phyloP scores from a whole-genome alignment of 2,113 vertebrate genomes.

The Nothobranchius kuhntae region DNA sequence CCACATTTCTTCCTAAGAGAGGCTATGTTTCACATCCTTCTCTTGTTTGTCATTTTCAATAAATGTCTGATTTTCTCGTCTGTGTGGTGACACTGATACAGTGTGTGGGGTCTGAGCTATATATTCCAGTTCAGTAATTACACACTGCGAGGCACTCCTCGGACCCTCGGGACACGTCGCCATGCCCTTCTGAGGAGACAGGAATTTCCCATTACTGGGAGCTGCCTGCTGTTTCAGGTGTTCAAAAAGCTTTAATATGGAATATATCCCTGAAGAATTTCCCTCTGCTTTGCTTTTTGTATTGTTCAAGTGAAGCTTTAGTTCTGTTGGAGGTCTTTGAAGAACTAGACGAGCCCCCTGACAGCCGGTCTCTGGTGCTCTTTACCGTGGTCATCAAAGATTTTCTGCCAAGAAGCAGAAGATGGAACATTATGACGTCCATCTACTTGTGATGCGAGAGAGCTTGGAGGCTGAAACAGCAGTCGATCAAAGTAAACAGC shows the following conservation, averaged over 20 bases:
- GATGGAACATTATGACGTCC: slow-evolving; percentile 26
- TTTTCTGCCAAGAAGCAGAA: slow-evolving; percentile 19
- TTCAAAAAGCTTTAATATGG: slow-evolving; percentile 34
- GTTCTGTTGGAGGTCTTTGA: slow-evolving; percentile 63
- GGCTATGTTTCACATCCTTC: slow-evolving; percentile 17
- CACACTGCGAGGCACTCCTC: slow-evolving; percentile 34
- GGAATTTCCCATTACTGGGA: slow-evolving; percentile 64
- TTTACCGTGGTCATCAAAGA: slow-evolving; percentile 50
- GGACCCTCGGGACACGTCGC: slow-evolving; percentile 45
- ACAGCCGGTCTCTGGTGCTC: slow-evolving; percentile 38
- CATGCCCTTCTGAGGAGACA: slow-evolving; percentile 34
- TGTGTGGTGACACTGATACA: slow-evolving; percentile 25
- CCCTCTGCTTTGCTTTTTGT: slow-evolving; percentile 21
- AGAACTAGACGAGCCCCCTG: slow-evolving; percentile 38
- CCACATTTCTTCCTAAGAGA: slow-evolving; percentile 14
- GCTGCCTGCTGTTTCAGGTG: slow-evolving; percentile 39
- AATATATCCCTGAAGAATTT: slow-evolving; percentile 36
- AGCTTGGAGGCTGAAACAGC: slow-evolving; percentile 13
- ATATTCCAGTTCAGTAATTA: slow-evolving; percentile 62
- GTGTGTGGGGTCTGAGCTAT: slow-evolving; percentile 60
- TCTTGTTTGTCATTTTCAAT: slow-evolving; percentile 47
- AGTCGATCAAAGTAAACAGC: slow-evolving; percentile 39
- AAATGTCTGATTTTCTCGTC: slow-evolving; percentile 22
- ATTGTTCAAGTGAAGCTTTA: slow-evolving; percentile 28
- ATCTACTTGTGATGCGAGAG: slow-evolving; percentile 47